Evolutionary conservation across 1,140 invertebrate species (phyloP).

Genomic region (Helicoverpa armigera): DNA sequence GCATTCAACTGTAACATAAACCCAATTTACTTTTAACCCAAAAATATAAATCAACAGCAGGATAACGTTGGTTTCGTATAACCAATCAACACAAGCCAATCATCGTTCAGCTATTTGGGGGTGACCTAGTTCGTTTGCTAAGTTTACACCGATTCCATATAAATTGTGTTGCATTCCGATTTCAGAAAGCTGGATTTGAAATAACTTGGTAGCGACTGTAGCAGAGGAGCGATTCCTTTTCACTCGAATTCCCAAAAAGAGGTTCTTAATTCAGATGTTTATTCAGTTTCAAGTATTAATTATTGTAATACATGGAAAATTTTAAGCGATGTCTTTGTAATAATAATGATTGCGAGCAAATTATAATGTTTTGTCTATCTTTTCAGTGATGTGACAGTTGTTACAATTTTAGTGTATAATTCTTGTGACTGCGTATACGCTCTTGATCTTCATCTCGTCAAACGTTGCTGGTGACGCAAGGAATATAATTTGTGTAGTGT

Average conservation of each 20-base stretch:
- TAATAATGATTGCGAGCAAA: not conserved
- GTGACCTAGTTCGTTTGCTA: slow-evolving; percentile 33
- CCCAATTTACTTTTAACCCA: not conserved
- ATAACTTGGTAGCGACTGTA: not conserved
- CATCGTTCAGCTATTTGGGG: slow-evolving; percentile 23
- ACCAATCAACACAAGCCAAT: not conserved
- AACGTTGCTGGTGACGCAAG: slow-evolving; percentile 74
- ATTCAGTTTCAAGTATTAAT: no score
- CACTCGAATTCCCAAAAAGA: no score
- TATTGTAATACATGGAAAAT: no score
- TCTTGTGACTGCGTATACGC: slow-evolving; percentile 52
- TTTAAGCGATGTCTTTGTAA: not conserved
- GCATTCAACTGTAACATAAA: no score
- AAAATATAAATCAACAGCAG: not conserved
- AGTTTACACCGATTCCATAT: slow-evolving; percentile 9
- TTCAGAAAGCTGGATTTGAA: slow-evolving; percentile 2
- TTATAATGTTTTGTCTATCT: slow-evolving; percentile 26
- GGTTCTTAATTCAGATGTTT: no score
- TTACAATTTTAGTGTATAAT: slow-evolving; percentile 19
- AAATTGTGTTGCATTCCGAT: not conserved
- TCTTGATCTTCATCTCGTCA: slow-evolving; percentile 81
- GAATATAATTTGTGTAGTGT: slow-evolving; percentile 82
- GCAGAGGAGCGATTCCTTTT: no score
- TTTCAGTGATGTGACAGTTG: slow-evolving; percentile 4
- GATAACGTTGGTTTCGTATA: not conserved